Percentiles rank a stretch among this genome's conserved stretches.
Conservation (phyloP, 2,113 vertebrate species). For the Malurus elegans region DNA sequence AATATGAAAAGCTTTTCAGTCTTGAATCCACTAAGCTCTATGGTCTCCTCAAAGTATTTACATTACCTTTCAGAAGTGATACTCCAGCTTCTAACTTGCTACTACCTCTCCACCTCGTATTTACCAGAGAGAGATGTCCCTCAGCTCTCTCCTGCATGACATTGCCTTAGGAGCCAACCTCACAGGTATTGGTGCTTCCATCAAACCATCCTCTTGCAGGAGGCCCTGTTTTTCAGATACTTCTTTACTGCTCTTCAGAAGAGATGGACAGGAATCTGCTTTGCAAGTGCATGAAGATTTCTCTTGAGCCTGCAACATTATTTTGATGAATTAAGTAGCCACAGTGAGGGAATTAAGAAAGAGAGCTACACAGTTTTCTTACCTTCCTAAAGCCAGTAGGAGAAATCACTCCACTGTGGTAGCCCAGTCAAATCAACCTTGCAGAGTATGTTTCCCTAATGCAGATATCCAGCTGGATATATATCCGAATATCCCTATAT, state of each 20-base stretch:
- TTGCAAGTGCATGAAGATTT: neutral
- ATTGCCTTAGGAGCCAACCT: neutral
- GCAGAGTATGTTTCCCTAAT: neutral
- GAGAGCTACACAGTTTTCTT: neutral
- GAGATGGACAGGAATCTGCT: neutral
- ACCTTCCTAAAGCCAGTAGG: neutral
- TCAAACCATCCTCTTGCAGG: accelerated
- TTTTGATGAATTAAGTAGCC: neutral
- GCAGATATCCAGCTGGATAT: neutral
- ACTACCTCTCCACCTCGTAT: neutral
- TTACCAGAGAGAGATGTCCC: neutral
- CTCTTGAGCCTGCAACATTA: neutral
- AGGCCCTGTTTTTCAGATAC: neutral
- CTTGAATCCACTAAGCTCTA: neutral
- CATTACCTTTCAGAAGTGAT: neutral
- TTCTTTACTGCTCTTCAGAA: neutral
- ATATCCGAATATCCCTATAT: neutral
- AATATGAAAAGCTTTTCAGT: conserved; percentile 14
- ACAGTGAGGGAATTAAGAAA: neutral
- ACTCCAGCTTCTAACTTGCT: neutral
- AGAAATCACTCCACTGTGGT: neutral
- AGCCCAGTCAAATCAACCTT: neutral
- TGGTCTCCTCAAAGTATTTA: neutral
- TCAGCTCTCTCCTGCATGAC: neutral
- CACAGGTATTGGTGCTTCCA: neutral